Evolutionary conservation across 2,888 invertebrate genomes (phyloP), one percentile per base, ranked within the genome.

Genomic region (Epinotia nisella): DNA sequence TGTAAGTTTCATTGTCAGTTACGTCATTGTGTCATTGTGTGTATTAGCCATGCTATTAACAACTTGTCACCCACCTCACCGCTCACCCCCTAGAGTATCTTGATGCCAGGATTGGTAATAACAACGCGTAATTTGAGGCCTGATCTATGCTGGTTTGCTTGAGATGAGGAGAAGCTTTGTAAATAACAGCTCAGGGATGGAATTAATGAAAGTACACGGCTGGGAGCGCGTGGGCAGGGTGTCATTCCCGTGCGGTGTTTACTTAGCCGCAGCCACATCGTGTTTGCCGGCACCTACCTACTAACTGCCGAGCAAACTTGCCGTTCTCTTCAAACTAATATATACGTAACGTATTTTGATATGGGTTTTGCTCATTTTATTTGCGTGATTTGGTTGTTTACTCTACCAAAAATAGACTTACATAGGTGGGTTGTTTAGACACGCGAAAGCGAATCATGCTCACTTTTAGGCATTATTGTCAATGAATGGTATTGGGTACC

Each of bases 221-320:
- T 49, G 11, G 24, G 41, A 58, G 70, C 56, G 65, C 51, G 51
- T 41, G 66, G 67, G 65, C 41, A 58, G 49, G 66, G 55, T 62
- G 55, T 55, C 56, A 72, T 71, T 62, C 61, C 56, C 67, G 49
- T 73, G 62, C 58, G 15, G 35, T 73, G 64, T 69, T 73, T 64
- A 62, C 68, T 69, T 24, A 64, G 68, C 58, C 21, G 68, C 58
- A 39, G 56, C 61, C 62, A 11, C 45, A 10, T 41, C n/a, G 56
- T 62, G 67, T 67, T 62, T 68, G 62, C 21, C 13, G 19, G 39
- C 68, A 64, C 73, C 68, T 64, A 64, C 73, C 68, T 64, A 49
- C 70, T 70, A 62, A 73, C 67, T 72, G 72, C 61, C 58, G 49
- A 51, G 58, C 68, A 73, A 68, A 69, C 68, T 51, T 51, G 39